Evolutionary conservation across 2,113 vertebrate species (phyloP).

Genomic region (Ameiurus melas): DNA sequence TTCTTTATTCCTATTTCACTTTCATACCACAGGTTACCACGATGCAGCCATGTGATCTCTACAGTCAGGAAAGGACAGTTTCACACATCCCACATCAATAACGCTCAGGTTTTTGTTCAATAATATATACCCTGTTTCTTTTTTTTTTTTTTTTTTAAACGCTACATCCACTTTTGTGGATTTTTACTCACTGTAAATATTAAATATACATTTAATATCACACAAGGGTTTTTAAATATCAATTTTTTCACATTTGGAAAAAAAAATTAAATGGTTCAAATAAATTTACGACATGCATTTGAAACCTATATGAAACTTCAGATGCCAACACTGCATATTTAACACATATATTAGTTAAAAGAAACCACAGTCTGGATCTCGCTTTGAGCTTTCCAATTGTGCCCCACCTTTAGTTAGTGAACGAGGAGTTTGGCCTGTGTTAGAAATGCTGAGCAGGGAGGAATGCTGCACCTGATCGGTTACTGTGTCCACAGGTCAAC

Average conservation of each 20-base stretch:
- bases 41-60: background rate
- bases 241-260: background rate
- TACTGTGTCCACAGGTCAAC: background rate
- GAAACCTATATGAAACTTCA: background rate
- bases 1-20: background rate
- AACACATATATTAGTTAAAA: background rate
- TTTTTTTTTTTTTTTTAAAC: no score
- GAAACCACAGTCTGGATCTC: background rate
- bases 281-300: background rate
- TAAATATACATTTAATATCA: background rate
- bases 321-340: background rate
- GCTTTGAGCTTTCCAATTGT: background rate
- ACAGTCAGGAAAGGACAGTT: background rate
- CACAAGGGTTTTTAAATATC: background rate
- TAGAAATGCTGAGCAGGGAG: conserved; percentile 10
- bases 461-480: background rate
- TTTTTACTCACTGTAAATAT: background rate
- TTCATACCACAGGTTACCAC: background rate
- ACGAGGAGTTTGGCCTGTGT: background rate
- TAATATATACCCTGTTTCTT: no score
- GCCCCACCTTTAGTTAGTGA: background rate
- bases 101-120: background rate
- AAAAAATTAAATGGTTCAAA: background rate
- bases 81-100: background rate
- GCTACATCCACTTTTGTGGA: background rate